Conservation (phyloP, 2,113 vertebrate species). For the Isurus oxyrinchus region DNA sequence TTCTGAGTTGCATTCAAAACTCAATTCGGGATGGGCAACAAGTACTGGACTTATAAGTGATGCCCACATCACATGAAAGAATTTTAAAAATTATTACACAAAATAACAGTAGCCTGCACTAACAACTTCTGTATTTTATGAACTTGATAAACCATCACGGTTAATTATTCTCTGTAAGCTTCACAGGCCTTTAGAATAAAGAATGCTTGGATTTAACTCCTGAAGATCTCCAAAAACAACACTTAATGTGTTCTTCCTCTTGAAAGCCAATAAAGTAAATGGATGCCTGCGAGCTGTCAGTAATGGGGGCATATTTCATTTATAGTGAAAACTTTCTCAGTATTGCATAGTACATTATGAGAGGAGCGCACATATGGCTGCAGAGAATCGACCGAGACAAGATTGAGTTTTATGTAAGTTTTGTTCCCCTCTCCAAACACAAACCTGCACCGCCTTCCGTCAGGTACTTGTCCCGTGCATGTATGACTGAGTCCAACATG, state of each 20-base stretch:
- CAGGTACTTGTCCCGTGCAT: conserved; percentile 81
- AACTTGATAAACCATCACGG: background rate
- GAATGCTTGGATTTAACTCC: background rate
- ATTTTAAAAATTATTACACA: background rate
- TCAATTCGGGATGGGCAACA: too few species aligned
- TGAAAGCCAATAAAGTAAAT: conserved; percentile 47
- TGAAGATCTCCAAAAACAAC: background rate
- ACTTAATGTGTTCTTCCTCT: background rate
- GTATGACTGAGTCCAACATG: conserved; percentile 92
- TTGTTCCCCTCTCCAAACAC: conserved; percentile 46
- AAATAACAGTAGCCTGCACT: background rate
- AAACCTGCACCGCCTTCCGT: conserved; percentile 76
- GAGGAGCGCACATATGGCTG: background rate
- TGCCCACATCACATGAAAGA: too few species aligned
- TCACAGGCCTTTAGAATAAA: background rate
- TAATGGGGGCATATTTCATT: conserved; percentile 60
- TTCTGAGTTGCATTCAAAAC: background rate
- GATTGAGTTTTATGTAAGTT: background rate
- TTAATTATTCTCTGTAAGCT: background rate
- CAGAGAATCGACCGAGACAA: background rate
- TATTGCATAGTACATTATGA: conserved; percentile 50
- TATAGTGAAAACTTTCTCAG: conserved; percentile 52
- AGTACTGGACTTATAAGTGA: too few species aligned
- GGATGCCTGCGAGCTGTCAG: conserved; percentile 50
- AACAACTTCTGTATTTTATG: background rate